phyloP scores from a whole-genome alignment of 1,140 invertebrate species.

The Zaprionus tsacasi region DNA sequence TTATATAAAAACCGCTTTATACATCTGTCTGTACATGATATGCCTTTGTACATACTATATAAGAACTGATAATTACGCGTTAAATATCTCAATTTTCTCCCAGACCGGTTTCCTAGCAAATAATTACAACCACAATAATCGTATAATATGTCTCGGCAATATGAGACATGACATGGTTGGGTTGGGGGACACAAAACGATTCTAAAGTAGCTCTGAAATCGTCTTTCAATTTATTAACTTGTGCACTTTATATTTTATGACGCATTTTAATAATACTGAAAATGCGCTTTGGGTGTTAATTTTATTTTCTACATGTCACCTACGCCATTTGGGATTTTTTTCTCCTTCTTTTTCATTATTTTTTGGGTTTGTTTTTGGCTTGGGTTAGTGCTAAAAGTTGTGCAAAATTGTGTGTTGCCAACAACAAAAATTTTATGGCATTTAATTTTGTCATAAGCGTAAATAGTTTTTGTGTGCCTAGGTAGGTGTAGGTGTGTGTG shows the following conservation, averaged over 20 bases:
- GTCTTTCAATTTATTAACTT: conserved; percentile 43
- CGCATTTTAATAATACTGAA: conserved; percentile 22
- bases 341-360: not conserved
- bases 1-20: conserved; percentile 50
- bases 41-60: conserved; percentile 17
- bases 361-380: conserved; percentile 30
- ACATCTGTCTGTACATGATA: conserved; percentile 26
- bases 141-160: conserved; percentile 3
- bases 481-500: conserved; percentile 1
- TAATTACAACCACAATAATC: conserved; percentile 23
- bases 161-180: not conserved
- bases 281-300: conserved; percentile 25
- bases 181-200: not conserved
- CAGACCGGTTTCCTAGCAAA: conserved; percentile 60
- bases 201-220: conserved; percentile 1
- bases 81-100: conserved; percentile 73
- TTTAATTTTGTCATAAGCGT: conserved; percentile 77
- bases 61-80: conserved; percentile 68
- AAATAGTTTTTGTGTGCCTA: conserved; percentile 51
- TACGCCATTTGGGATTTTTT: conserved; percentile 49
- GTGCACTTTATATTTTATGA: conserved; percentile 49
- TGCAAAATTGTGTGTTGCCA: conserved; percentile 69
- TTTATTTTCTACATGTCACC: conserved; percentile 50
- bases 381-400: conserved; percentile 61
- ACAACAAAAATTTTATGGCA: conserved; percentile 71